Percentiles rank a stretch among this genome's conserved stretches.
Conservation (phyloP, 2,113 vertebrate species). For the Paramormyrops kingsleyae region DNA sequence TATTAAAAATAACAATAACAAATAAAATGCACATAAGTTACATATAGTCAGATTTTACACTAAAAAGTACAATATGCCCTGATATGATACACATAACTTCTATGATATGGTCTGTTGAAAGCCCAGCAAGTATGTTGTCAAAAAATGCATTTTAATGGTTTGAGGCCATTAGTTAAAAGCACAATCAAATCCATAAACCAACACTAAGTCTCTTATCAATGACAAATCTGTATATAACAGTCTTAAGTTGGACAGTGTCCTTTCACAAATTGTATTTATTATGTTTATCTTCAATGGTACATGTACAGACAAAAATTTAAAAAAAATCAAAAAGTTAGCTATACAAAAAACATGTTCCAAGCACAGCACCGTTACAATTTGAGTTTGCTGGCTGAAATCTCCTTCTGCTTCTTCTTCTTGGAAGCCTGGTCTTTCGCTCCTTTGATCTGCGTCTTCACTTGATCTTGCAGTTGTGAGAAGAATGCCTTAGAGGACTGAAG, state of each 20-base stretch:
- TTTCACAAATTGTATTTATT: neutral
- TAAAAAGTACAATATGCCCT: neutral
- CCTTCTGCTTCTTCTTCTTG: constrained; percentile 67
- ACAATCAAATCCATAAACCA: neutral
- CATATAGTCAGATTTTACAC: neutral
- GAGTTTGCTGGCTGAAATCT: constrained; percentile 77
- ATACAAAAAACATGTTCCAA: neutral
- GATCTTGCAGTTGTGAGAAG: constrained; percentile 92
- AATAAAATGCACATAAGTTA: neutral
- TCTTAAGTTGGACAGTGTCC: neutral
- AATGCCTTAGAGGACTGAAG: constrained; percentile 88
- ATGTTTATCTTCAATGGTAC: neutral
- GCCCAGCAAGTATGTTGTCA: neutral
- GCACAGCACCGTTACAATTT: constrained; percentile 67
- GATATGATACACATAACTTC: neutral
- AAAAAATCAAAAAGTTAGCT: neutral
- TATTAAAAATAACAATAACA: neutral
- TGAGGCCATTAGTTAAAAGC: neutral
- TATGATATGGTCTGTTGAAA: neutral
- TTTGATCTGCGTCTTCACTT: constrained; percentile 87
- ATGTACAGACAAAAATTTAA: neutral
- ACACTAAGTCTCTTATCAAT: neutral
- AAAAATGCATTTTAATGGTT: neutral
- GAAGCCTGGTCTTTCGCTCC: constrained; percentile 62
- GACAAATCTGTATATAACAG: neutral